Percentiles rank a stretch among this genome's conserved stretches.
phyloP scores from a whole-genome alignment of 2,113 vertebrate species.

The Oxyura jamaicensis region DNA sequence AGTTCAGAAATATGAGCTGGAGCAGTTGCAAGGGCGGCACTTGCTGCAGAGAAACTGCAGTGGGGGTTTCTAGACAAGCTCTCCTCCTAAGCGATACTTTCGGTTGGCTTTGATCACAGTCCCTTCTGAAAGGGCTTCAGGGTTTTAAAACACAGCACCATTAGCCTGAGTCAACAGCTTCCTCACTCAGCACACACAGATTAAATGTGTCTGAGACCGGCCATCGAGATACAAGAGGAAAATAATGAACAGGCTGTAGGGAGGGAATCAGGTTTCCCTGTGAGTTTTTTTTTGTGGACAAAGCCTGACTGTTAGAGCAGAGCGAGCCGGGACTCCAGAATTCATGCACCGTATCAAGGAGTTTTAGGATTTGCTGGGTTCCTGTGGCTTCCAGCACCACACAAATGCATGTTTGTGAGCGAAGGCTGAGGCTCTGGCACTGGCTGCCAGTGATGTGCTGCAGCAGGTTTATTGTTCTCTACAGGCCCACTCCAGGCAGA shows the following conservation, averaged over 20 bases:
- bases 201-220: background rate
- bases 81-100: background rate
- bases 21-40: background rate
- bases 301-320: background rate
- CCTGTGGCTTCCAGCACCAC: background rate
- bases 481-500: background rate
- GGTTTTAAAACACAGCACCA: background rate
- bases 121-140: background rate
- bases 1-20: background rate
- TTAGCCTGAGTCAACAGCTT: constrained; percentile 9
- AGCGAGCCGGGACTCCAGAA: rapidly evolving
- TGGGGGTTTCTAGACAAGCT: background rate
- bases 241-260: background rate
- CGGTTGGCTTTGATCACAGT: background rate
- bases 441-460: background rate
- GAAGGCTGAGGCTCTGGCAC: background rate
- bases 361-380: background rate
- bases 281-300: background rate
- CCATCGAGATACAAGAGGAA: background rate
- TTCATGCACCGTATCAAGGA: background rate
- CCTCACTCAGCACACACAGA: background rate
- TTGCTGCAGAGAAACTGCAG: background rate
- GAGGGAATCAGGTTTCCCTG: background rate
- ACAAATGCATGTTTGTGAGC: background rate
- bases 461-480: background rate